Conservation (phyloP, 2,113 vertebrate species). For the Grammomys dolichurus region DNA sequence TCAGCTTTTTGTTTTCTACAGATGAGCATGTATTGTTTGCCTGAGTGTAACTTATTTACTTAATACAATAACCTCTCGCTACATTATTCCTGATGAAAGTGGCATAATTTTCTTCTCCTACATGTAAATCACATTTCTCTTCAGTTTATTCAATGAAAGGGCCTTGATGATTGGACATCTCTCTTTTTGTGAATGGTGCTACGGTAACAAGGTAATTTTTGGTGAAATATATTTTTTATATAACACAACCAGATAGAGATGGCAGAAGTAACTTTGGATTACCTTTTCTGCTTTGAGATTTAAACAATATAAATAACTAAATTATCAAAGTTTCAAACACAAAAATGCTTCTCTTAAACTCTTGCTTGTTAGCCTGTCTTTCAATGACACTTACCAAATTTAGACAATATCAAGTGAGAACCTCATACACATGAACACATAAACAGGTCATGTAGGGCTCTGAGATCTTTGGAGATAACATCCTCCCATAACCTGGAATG, state of each 20-base stretch:
- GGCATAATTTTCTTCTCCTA: neutral
- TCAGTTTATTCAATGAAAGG: neutral
- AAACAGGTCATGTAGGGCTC: neutral
- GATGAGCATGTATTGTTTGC: neutral
- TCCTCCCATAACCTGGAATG: constrained; percentile 32
- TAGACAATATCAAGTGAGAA: constrained; percentile 39
- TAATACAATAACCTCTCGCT: neutral
- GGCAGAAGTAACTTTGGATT: neutral
- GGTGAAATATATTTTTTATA: constrained; percentile 18
- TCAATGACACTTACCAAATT: neutral
- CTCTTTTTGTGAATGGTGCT: neutral
- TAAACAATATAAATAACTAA: constrained; percentile 43
- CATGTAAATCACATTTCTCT: neutral
- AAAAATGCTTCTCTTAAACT: neutral
- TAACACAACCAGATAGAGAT: constrained; percentile 30
- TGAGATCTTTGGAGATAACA: neutral
- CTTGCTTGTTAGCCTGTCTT: constrained; percentile 13
- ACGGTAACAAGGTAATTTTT: neutral
- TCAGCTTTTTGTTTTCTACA: neutral
- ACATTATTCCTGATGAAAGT: neutral
- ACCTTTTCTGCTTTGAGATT: constrained; percentile 51
- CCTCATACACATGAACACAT: neutral
- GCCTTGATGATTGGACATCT: neutral
- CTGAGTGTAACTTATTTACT: neutral
- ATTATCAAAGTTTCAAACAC: neutral